Base-by-base conservation (phyloP, 2,888 invertebrate species). In the Heliconius charithonia region DNA sequence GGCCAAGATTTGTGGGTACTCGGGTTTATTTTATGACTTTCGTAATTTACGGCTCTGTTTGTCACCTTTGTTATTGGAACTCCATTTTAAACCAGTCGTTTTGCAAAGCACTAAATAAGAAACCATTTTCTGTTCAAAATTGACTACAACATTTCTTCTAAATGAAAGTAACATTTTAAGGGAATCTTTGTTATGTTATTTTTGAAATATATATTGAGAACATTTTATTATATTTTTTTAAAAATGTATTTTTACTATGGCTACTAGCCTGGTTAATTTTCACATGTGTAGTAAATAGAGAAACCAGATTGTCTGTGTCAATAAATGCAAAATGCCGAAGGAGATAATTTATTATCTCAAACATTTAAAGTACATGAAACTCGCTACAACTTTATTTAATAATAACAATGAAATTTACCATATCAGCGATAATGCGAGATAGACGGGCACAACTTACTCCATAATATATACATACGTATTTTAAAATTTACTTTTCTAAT, bases 1-100 rank as follows among this genome's bases (percentile, higher is more conserved):
- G 45, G n/a, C 22, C 51, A 29, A 32, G 56, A 29, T 51, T 51
- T 56, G 45, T 65, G 56, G 51, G 45, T 65, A 65, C 77, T 41
- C 70, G 65, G 29, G 45, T 65, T 71, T 51, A 62, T 71, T 77
- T 77, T 77, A 77, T 77, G 71, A 51, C 71, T 77, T 77, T 72
- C 32, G 65, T 77, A 65, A 65, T 77, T 77, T 77, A 77, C 65
- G 77, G 51, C 77, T 19, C 71, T 65, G 71, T 77, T 77, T 77
- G 71, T 71, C 77, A 77, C 65, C 65, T 71, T 71, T 63, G 71
- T 65, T 71, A 45, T 63, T 71, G 62, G 72, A 32, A 29, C 29
- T 71, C 65, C 29, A 51, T 77, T 77, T 32, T 71, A 77, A 76
- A 56, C 25, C 29, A 72, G 29, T 63, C 41, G 19, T n/a, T 76